phyloP scores from a whole-genome alignment of 2,888 invertebrate species.

The Chloroclystis v-ata region DNA sequence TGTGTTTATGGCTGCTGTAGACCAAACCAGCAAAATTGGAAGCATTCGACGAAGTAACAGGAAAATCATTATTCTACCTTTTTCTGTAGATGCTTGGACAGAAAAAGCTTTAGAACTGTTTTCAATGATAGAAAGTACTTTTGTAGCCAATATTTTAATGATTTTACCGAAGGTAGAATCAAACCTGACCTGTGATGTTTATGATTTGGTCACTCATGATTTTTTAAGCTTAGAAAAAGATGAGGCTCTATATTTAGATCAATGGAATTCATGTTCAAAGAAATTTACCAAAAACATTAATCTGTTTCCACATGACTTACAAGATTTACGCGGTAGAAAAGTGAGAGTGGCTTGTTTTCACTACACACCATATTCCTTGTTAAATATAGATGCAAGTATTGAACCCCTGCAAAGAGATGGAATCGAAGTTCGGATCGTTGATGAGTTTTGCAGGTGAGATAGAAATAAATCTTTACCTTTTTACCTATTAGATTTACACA shows the following conservation, averaged over 20 bases:
- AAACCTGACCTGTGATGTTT: slow-evolving; percentile 36
- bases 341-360: slow-evolving; percentile 76
- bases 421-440: slow-evolving; percentile 63
- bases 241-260: slow-evolving; percentile 51
- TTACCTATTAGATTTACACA: too few species aligned
- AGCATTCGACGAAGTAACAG: slow-evolving; percentile 63
- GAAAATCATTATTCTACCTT: slow-evolving; percentile 62
- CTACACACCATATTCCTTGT: slow-evolving; percentile 79
- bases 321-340: slow-evolving; percentile 62
- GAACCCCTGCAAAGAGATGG: slow-evolving; percentile 73
- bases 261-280: slow-evolving; percentile 57
- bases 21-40: slow-evolving; percentile 53
- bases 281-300: slow-evolving; percentile 47
- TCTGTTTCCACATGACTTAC: slow-evolving; percentile 71
- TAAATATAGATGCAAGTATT: slow-evolving; percentile 52
- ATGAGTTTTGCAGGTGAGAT: slow-evolving; percentile 72
- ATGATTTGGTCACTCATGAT: slow-evolving; percentile 61
- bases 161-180: slow-evolving; percentile 34
- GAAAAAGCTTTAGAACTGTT: slow-evolving; percentile 40
- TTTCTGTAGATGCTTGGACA: slow-evolving; percentile 13
- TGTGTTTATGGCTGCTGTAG: slow-evolving; percentile 57
- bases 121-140: slow-evolving; percentile 47
- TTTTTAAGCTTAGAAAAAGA: slow-evolving; percentile 52
- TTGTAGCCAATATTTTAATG: slow-evolving; percentile 55
- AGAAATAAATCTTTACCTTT: too few species aligned